Conservation (phyloP, 1,140 invertebrate species). For the Gerris buenoi region DNA sequence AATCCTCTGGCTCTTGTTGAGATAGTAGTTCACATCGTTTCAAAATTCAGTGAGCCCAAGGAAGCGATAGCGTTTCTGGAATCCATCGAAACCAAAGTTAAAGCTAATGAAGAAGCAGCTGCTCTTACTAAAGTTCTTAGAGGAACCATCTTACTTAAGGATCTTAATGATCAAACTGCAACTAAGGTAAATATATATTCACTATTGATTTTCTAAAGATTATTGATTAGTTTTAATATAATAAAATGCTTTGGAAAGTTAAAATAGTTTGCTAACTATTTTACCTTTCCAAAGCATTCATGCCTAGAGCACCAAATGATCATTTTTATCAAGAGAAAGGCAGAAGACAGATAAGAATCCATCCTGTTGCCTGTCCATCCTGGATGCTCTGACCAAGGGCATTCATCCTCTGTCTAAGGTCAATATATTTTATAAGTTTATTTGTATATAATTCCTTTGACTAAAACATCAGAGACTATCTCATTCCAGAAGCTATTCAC, state of each 20-base stretch:
- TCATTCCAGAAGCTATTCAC: no score
- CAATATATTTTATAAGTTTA: no score
- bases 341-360: no score
- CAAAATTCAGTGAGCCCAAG: slow-evolving; percentile 63
- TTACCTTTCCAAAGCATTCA: background rate
- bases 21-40: slow-evolving; percentile 62
- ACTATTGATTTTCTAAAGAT: background rate
- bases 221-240: background rate
- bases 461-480: no score
- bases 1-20: slow-evolving; percentile 84
- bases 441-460: no score
- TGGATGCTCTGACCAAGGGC: no score
- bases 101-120: slow-evolving; percentile 69
- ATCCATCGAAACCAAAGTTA: slow-evolving; percentile 75
- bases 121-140: slow-evolving; percentile 69
- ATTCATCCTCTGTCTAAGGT: no score
- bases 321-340: no score
- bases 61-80: slow-evolving; percentile 73
- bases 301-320: no score
- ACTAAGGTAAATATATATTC: no score
- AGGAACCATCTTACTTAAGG: slow-evolving; percentile 69
- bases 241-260: background rate
- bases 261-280: background rate
- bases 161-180: slow-evolving; percentile 62
- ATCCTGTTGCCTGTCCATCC: no score